Evolutionary conservation across 2,797 vertebrate genomes (phyloP).

Genomic region (Sebastes steindachneri): DNA sequence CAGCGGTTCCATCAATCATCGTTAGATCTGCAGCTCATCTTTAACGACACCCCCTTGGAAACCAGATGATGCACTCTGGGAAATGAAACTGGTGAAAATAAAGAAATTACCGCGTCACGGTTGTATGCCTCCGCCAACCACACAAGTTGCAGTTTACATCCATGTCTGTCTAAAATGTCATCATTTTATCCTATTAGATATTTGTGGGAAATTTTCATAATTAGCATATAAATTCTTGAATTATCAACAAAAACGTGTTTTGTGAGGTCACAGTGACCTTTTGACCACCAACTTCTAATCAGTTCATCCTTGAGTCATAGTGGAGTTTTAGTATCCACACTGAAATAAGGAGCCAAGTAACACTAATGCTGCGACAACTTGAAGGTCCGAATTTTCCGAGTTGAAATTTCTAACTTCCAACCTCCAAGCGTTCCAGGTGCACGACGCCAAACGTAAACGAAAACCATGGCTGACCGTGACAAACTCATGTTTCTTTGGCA

Average conservation of each 20-base stretch:
- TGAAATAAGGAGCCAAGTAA: too few relatives aligned
- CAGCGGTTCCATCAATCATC: neutral
- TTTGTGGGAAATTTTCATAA: neutral
- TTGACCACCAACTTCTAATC: neutral
- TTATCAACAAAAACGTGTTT: accelerated
- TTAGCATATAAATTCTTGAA: neutral
- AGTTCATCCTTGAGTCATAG: accelerated
- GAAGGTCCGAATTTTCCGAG: accelerated
- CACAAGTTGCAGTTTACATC: neutral
- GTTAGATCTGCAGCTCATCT: neutral
- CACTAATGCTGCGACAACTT: neutral
- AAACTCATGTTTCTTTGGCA: neutral
- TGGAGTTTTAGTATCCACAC: too few relatives aligned
- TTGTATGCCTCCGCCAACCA: too few relatives aligned
- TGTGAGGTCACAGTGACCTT: neutral
- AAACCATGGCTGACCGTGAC: accelerated
- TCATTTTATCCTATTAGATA: neutral
- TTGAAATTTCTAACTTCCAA: neutral
- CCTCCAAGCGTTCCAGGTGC: neutral
- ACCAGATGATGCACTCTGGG: too few relatives aligned
- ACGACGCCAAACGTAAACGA: neutral
- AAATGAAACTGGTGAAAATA: too few relatives aligned
- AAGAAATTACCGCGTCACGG: too few relatives aligned
- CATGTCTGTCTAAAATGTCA: neutral
- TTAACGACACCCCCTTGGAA: neutral